Conservation (phyloP, 2,797 vertebrate species). For the Strix occidentalis region DNA sequence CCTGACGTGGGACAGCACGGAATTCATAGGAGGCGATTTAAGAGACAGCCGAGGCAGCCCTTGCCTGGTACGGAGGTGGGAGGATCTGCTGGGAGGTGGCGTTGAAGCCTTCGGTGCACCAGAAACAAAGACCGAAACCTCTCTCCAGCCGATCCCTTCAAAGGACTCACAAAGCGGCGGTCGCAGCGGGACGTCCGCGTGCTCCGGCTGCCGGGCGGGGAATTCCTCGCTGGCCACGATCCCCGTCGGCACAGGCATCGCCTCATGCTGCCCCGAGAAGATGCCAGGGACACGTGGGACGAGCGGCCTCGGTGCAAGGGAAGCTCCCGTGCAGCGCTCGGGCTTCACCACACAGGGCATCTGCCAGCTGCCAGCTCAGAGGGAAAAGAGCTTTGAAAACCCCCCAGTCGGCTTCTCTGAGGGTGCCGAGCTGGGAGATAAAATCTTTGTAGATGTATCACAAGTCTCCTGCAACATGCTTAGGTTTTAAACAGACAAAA, state of each 20-base stretch:
- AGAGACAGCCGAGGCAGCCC: no score
- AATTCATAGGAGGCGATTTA: neutral
- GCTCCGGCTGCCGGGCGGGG: rapidly evolving
- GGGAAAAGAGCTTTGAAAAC: neutral
- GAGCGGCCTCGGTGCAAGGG: neutral
- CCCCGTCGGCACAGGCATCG: rapidly evolving
- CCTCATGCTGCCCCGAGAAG: rapidly evolving
- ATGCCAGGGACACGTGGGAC: neutral
- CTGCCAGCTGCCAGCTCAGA: neutral
- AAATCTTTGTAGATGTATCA: neutral
- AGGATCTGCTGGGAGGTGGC: neutral
- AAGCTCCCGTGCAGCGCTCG: neutral
- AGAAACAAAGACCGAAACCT: neutral
- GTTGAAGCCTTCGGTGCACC: neutral
- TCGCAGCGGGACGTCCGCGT: rapidly evolving
- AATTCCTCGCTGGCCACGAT: rapidly evolving
- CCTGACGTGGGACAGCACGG: neutral
- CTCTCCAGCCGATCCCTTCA: neutral
- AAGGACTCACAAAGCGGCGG: rapidly evolving
- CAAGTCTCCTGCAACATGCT: neutral
- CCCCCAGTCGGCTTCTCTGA: neutral
- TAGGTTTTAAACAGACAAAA: conserved; percentile 7
- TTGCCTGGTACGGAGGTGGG: neutral
- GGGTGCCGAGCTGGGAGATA: neutral
- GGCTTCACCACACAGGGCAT: rapidly evolving